Evolutionary conservation across 2,797 vertebrate species (phyloP).

Genomic region (Aythya fuligula): DNA sequence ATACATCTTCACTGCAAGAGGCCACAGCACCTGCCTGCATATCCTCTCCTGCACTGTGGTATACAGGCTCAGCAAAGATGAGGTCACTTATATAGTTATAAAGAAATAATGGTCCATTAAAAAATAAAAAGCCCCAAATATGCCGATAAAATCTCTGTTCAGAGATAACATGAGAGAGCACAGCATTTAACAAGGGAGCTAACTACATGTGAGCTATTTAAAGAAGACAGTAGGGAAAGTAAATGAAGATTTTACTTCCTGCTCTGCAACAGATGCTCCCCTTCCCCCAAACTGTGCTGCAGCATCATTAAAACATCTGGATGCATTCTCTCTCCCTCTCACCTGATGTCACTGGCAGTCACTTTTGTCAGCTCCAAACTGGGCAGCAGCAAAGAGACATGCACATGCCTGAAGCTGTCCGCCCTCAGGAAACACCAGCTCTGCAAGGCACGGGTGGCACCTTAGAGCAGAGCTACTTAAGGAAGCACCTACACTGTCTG

Average conservation of each 20-base stretch:
- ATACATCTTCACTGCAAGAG: background rate
- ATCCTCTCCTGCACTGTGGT: too few species aligned
- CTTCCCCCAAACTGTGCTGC: background rate
- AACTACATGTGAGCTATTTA: background rate
- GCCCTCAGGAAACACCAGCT: background rate
- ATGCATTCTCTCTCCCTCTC: background rate
- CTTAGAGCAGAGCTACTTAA: accelerated
- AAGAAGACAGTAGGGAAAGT: background rate
- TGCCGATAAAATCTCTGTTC: background rate
- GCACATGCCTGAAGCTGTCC: background rate
- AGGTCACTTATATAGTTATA: background rate
- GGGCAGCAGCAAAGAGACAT: background rate
- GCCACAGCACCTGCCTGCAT: background rate
- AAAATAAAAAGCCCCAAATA: too few species aligned
- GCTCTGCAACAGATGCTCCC: background rate
- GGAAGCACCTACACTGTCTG: background rate
- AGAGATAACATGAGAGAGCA: background rate
- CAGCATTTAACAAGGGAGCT: background rate
- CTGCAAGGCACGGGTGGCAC: accelerated
- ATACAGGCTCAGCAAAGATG: accelerated
- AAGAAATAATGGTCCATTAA: background rate
- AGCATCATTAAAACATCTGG: background rate
- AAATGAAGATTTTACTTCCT: background rate
- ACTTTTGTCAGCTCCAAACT: background rate
- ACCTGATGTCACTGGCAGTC: background rate